Base-by-base conservation (phyloP, 2,113 vertebrate species). In the Felis catus region DNA sequence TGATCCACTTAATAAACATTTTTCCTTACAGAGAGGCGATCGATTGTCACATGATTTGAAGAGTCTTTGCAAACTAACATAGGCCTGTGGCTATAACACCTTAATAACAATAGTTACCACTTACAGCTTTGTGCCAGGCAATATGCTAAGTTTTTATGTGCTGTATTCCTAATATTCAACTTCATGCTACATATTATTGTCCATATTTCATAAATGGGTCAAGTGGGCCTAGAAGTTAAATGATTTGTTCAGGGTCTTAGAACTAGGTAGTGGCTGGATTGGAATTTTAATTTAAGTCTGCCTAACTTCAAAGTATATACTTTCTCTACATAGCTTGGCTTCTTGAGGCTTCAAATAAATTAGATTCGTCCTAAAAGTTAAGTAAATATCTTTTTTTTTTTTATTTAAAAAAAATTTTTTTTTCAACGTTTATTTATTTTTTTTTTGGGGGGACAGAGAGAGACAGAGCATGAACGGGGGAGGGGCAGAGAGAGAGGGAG, bases 201-300 rank as follows among this genome's bases (percentile, higher is more conserved):
- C n/a, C 31, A 18, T 7, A 79, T 85, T 87, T 79, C 94, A 89
- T 90, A 81, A 12, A 58, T 92, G 33, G 86, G 73, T 86, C 61
- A 68, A 68, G 19, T 79, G 39, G 84, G 51, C 4, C 53, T 94
- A 27, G 58, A 89, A 65, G 39, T 94, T 14, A 93, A 88, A 82
- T 85, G 25, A 85, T 91, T 91, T 94, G 65, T 39, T 61, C 15
- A 71, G 66, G 51, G 63, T 83, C 92, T 94, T n/a, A 78, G n/a
- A 95, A 18, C 45, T 92, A 92, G 66, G 63, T 95, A 81, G 41
- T 73, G 65, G n/a, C 61, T 91, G 33, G 27, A 70, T 65, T 94
- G 41, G 66, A 87, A 91, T 89, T 97, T 87, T 79, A 92, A 89
- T 68, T 95, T 31, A 82, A 61, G 19, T 92, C 48, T 94, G 76